Conservation (phyloP, 2,888 invertebrate genomes). For the Lasioglossum malachurum region DNA sequence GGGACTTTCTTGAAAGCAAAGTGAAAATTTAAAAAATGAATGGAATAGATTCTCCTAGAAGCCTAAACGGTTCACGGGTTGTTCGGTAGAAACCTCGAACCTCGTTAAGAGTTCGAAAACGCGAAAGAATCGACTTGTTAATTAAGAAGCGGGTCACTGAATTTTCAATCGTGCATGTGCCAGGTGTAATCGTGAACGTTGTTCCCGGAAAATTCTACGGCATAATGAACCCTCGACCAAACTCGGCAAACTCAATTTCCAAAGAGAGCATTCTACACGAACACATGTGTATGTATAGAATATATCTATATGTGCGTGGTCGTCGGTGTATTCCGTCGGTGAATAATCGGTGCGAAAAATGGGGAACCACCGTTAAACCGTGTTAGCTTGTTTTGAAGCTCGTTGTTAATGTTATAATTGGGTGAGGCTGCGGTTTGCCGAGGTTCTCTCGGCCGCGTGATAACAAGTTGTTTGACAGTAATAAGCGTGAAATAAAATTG, state of each 20-base stretch:
- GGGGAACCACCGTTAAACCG: conserved; percentile 24
- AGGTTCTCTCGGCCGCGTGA: background rate
- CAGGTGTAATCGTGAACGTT: background rate
- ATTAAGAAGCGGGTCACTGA: conserved; percentile 6
- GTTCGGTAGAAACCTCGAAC: background rate
- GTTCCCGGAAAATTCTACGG: background rate
- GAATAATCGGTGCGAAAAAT: conserved; percentile 31
- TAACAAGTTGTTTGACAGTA: conserved; percentile 49
- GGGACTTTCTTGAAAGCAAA: background rate
- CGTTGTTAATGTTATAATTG: conserved; percentile 49
- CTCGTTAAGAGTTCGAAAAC: background rate
- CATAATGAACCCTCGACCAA: background rate
- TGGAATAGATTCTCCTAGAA: background rate
- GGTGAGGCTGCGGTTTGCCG: conserved; percentile 17
- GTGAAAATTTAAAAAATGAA: background rate
- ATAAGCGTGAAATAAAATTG: conserved; percentile 57
- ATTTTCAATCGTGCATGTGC: conserved; percentile 5
- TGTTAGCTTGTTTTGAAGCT: conserved; percentile 22
- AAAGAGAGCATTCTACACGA: conserved; percentile 13
- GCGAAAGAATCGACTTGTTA: background rate
- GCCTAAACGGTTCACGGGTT: background rate
- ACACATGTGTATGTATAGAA: background rate
- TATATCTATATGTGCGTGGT: background rate
- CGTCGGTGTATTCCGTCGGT: background rate
- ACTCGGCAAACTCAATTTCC: conserved; percentile 21